Evolutionary conservation across 2,797 vertebrate species (phyloP), one percentile per base, ranked within the genome.

Genomic region (Echiichthys vipera): DNA sequence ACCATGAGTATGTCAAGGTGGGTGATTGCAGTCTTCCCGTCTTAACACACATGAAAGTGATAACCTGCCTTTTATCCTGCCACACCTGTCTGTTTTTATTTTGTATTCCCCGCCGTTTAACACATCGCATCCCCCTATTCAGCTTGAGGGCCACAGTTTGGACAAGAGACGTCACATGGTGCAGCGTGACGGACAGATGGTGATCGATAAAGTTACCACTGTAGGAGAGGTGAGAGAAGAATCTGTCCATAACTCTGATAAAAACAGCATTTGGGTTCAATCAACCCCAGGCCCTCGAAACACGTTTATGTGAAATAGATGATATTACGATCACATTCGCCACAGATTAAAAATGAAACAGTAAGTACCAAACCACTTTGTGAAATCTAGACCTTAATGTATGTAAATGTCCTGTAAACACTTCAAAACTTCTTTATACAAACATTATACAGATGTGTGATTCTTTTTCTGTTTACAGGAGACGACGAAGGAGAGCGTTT

Each of bases 1-100:
- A 94, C 76, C 91, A 94, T 6, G 96, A 98, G 79, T 95, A 93
- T 73, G 64, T 98, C 47, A 94, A 96, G 95, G 98, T 98, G 50
- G 80, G 89, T 62, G 30, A 3, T 10, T 51, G 5, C 43, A 55
- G 10, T 2, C 5, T 42, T 51, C 7, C 8, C 0, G 5, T 36
- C 18, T 34, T 0, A 24, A 78, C 57, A 40, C 57, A 61, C 0
- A 10, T 27, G 17, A 5, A 22, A 27, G 13, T 49, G 9, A 13
- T 36, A 36, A 18, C 12, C 22, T 36, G 5, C 7, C 12, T 1
- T n/a, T 13, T 0, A 13, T 56, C 39, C 11, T 30, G 14, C 46
- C 15, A 51, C 47, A 5, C 32, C 14, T 63, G 3, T 27, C 10
- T 59, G 2, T 54, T 51, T 56, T 54, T 40, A 30, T 42, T 32